A percentile compares a stretch with the other conserved stretches of the same genome.
phyloP scores from a whole-genome alignment of 2,113 vertebrate species.

The Ibidorhyncha struthersii region DNA sequence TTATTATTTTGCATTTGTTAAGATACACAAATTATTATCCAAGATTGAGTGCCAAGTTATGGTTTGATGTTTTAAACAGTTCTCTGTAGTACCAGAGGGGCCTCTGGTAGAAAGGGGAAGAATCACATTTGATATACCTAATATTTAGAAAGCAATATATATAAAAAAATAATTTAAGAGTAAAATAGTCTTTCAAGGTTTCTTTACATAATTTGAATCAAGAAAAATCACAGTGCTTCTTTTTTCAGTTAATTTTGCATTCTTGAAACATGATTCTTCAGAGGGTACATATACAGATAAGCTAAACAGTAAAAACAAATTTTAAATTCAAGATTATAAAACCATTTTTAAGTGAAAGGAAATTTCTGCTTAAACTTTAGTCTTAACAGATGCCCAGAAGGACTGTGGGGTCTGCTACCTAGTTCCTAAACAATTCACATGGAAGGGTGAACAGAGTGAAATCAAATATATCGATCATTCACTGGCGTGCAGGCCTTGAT shows the following conservation, averaged over 20 bases:
- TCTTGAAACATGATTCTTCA: neutral
- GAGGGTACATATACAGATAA: neutral
- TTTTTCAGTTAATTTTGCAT: neutral
- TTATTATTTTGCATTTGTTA: constrained; percentile 23
- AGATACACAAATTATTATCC: neutral
- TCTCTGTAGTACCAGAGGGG: neutral
- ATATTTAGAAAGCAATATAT: neutral
- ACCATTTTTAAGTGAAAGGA: neutral
- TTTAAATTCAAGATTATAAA: neutral
- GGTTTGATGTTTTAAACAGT: neutral
- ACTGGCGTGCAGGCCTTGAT: neutral
- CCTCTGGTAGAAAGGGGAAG: neutral
- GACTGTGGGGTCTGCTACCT: neutral
- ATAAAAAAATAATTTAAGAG: neutral
- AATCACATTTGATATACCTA: neutral
- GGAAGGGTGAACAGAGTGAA: neutral
- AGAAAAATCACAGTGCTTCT: neutral
- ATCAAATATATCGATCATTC: neutral
- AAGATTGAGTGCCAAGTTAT: neutral
- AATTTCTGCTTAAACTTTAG: neutral
- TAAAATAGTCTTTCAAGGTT: neutral
- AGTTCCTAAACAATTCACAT: neutral
- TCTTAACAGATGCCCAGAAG: neutral
- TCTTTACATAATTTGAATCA: neutral
- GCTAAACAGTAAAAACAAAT: neutral